Percentiles rank a stretch among this genome's conserved stretches.
Conservation (phyloP, 2,797 vertebrate genomes). For the Propithecus perrieri region DNA sequence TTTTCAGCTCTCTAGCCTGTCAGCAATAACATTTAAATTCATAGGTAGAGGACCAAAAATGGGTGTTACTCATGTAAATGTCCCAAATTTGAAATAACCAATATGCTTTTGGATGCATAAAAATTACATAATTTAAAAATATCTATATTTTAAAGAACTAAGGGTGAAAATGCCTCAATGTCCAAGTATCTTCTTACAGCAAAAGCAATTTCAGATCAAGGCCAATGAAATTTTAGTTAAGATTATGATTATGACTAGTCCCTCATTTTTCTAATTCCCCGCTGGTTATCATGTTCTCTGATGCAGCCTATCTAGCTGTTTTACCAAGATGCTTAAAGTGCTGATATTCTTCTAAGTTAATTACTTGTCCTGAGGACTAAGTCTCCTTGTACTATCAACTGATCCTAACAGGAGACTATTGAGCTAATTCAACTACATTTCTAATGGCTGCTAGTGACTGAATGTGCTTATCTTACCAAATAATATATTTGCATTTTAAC, state of each 20-base stretch:
- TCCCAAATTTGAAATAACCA: background rate
- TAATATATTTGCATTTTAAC: constrained; percentile 67
- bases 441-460: constrained; percentile 47
- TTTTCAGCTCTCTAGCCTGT: background rate
- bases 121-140: background rate
- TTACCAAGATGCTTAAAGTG: background rate
- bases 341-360: background rate
- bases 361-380: background rate
- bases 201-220: background rate
- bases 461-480: constrained; percentile 43
- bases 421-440: constrained; percentile 52
- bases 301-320: background rate
- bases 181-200: background rate
- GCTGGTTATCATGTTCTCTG: background rate
- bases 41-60: background rate
- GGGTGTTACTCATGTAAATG: background rate
- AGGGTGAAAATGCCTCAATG: background rate
- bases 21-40: background rate
- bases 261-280: background rate
- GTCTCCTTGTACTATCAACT: background rate
- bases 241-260: background rate
- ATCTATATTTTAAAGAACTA: background rate
- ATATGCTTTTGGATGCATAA: background rate
- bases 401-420: background rate
- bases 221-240: background rate